Evolutionary conservation across 1,140 invertebrate genomes (phyloP).

Genomic region (Apolygus lucorum): DNA sequence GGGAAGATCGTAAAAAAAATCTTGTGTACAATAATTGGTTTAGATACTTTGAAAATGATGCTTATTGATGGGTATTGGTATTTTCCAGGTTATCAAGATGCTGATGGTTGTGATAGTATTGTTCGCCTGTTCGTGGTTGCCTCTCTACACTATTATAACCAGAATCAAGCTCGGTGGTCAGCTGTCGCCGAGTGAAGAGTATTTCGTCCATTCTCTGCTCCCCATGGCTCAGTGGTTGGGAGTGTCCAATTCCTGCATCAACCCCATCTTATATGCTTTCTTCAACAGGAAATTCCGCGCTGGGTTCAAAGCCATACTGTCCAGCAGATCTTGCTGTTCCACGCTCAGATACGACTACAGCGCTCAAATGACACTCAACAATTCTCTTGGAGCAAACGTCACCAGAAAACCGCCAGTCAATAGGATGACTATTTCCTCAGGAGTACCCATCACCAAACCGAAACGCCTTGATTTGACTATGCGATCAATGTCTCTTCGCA

Average conservation of each 20-base stretch:
- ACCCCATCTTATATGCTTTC: slow-evolving; percentile 53
- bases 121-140: slow-evolving; percentile 56
- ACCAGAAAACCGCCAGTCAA: slow-evolving; percentile 17
- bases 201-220: slow-evolving; percentile 41
- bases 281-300: slow-evolving; percentile 57
- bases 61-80: too few relatives aligned
- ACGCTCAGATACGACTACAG: slow-evolving; percentile 29
- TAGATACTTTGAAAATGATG: too few relatives aligned
- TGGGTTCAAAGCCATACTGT: slow-evolving; percentile 47
- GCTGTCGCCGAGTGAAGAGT: slow-evolving; percentile 33
- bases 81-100: slow-evolving; percentile 50
- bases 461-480: slow-evolving; percentile 21
- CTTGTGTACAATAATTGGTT: too few relatives aligned
- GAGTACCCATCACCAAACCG: slow-evolving; percentile 22
- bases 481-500: slow-evolving; percentile 17
- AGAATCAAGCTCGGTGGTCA: slow-evolving; percentile 41
- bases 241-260: slow-evolving; percentile 44
- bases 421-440: slow-evolving; percentile 30
- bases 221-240: slow-evolving; percentile 59
- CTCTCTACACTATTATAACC: slow-evolving; percentile 49
- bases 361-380: slow-evolving; percentile 24
- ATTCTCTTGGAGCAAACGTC: neutral
- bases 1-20: too few relatives aligned
- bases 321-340: slow-evolving; percentile 38
- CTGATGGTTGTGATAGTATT: slow-evolving; percentile 51